These are phyloP conservation scores for Cantharis rufa DNA, from an alignment of 2,888 invertebrate species.

Conservation along the genomic window DNA sequence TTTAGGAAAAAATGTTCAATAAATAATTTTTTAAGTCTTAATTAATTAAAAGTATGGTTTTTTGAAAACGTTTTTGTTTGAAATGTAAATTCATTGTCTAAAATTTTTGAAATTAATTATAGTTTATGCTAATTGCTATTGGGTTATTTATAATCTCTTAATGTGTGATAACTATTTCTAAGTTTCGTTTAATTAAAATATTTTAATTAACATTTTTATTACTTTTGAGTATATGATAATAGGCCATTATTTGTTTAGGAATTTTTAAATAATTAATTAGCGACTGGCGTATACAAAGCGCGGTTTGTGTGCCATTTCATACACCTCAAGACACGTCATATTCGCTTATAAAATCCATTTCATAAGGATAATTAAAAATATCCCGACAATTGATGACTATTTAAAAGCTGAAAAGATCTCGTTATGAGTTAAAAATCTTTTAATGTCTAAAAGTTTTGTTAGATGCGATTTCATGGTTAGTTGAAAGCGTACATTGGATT, in stretches of 20 bases:
- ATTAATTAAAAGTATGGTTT: neutral
- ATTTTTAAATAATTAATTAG: neutral
- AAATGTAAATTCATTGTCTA: neutral
- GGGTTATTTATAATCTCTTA: neutral
- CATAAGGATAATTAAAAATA: neutral
- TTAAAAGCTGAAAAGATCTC: slow-evolving; percentile 6
- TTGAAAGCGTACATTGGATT: slow-evolving; percentile 15
- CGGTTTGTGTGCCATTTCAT: neutral
- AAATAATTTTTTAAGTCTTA: slow-evolving; percentile 1
- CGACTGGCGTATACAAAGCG: neutral
- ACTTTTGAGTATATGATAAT: neutral
- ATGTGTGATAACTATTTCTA: slow-evolving; percentile 2
- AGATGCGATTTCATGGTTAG: slow-evolving; percentile 19
- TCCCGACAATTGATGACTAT: neutral
- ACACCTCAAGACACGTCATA: neutral
- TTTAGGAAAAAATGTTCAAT: neutral
- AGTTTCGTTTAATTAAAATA: neutral
- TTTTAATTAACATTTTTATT: neutral
- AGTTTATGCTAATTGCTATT: neutral
- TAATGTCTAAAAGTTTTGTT: slow-evolving; percentile 20
- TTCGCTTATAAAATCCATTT: neutral
- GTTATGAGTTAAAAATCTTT: slow-evolving; percentile 14
- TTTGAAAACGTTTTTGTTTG: neutral
- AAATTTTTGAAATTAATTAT: neutral
- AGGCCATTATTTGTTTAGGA: neutral